phyloP scores from a whole-genome alignment of 1,140 invertebrate genomes.

The Prorops nasuta region DNA sequence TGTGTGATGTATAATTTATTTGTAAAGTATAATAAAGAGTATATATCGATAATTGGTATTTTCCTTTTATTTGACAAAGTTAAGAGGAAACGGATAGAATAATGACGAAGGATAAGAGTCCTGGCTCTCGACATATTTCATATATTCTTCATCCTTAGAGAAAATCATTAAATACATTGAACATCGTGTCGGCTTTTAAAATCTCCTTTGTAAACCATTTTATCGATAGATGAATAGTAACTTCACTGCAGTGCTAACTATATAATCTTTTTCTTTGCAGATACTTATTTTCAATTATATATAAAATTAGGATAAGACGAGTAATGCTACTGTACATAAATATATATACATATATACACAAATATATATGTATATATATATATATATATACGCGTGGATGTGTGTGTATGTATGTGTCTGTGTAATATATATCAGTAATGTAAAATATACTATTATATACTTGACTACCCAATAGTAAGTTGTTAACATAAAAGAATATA shows the following conservation, averaged over 20 bases:
- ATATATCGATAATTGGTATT: not conserved
- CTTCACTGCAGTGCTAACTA: slow-evolving; percentile 40
- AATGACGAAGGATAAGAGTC: slow-evolving; percentile 11
- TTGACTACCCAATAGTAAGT: slow-evolving; percentile 30
- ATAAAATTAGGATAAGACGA: slow-evolving; percentile 45
- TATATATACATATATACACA: no score
- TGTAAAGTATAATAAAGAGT: slow-evolving; percentile 1
- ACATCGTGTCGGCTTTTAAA: slow-evolving; percentile 43
- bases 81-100: not conserved
- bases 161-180: slow-evolving; percentile 45
- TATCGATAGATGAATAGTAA: slow-evolving; percentile 40
- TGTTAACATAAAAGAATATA: slow-evolving; percentile 41
- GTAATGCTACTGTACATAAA: slow-evolving; percentile 37
- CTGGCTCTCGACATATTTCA: slow-evolving; percentile 33
- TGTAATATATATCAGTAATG: slow-evolving; percentile 39
- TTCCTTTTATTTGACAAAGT: not conserved
- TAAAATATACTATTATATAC: slow-evolving; percentile 38
- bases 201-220: slow-evolving; percentile 30
- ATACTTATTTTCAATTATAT: slow-evolving; percentile 43
- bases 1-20: not conserved
- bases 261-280: slow-evolving; percentile 37
- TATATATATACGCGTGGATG: no score
- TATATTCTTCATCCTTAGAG: slow-evolving; percentile 37
- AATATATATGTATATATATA: no score
- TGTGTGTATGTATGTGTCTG: not conserved